Evolutionary conservation across 1,140 invertebrate genomes (phyloP), one percentile per base, ranked within the genome.

Genomic region (Musca domestica): DNA sequence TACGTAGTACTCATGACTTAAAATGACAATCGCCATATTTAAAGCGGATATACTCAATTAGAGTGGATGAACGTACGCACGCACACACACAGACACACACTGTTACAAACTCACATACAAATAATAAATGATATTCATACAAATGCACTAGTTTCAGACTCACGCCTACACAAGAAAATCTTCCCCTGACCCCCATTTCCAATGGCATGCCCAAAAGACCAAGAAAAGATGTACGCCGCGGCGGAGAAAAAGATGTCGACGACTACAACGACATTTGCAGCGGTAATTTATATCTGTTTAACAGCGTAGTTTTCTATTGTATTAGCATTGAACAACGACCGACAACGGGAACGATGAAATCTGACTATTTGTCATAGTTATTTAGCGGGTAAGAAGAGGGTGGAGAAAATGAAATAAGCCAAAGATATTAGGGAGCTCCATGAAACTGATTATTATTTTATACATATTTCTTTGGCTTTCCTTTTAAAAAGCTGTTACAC

Each of bases 11-110:
- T 61, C 56, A 30, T 61, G 56, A 61, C 56, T 61, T 61, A 34
- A 61, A 61, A 61, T 61, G 56, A 61, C 56, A 61, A 61, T 61
- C 56, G 56, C 56, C 56, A 61, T 61, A 61, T 30, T 61, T 61
- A 34, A 61, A 61, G 56, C 56, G 56, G 56, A 61, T 61, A 61
- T 61, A 61, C 56, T 61, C 56, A 61, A 61, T 61, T 61, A 61
- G 56, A 61, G 56, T 34, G 34, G 27, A 61, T 41, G 27, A 34
- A 61, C 19, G 56, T 51, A 51, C 17, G 17, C 12, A 51, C 48
- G 2, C 4, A 41, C 34, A 41, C 34, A 41, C 34, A 41, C 34
- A 41, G 27, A 3, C 10, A 41, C 34, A 41, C 10, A 41, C 12
- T 9, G 2, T 41, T 41, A 41, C 3, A 30, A 9, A 4, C 4